phyloP scores from a whole-genome alignment of 1,140 invertebrate species.

The Aleiodes sp. region DNA sequence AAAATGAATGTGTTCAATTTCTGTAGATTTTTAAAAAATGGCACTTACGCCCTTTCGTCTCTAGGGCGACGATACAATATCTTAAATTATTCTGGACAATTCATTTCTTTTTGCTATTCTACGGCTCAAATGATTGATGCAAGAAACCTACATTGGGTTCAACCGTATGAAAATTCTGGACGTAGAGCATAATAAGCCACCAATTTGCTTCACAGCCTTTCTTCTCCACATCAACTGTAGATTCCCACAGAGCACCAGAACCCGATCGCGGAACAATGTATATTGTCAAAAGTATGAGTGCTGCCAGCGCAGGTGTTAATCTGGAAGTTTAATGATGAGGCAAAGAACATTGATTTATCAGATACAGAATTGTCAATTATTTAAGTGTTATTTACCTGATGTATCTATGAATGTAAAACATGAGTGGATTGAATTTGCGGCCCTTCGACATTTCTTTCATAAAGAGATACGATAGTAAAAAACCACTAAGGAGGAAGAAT shows the following conservation, averaged over 20 bases:
- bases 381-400: slow-evolving; percentile 43
- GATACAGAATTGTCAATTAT: not conserved
- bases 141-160: slow-evolving; percentile 42
- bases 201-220: slow-evolving; percentile 63
- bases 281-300: slow-evolving; percentile 57
- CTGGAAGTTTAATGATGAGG: slow-evolving; percentile 41
- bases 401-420: slow-evolving; percentile 57
- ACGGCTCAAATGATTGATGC: no score
- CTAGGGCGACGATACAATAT: no score
- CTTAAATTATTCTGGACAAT: no score
- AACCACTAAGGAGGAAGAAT: slow-evolving; percentile 70
- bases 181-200: slow-evolving; percentile 70
- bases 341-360: not conserved
- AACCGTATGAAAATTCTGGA: no score
- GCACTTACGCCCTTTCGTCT: no score
- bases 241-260: slow-evolving; percentile 60
- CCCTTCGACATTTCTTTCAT: slow-evolving; percentile 61
- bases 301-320: slow-evolving; percentile 62
- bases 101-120: no score
- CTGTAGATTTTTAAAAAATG: no score
- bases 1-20: no score
- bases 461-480: slow-evolving; percentile 69
- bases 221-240: slow-evolving; percentile 31
- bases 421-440: slow-evolving; percentile 49
- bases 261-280: slow-evolving; percentile 55